These are phyloP conservation scores for Montipora capitata DNA, from an alignment of 92 coral and sea anemone species.

Conservation along the genomic window DNA sequence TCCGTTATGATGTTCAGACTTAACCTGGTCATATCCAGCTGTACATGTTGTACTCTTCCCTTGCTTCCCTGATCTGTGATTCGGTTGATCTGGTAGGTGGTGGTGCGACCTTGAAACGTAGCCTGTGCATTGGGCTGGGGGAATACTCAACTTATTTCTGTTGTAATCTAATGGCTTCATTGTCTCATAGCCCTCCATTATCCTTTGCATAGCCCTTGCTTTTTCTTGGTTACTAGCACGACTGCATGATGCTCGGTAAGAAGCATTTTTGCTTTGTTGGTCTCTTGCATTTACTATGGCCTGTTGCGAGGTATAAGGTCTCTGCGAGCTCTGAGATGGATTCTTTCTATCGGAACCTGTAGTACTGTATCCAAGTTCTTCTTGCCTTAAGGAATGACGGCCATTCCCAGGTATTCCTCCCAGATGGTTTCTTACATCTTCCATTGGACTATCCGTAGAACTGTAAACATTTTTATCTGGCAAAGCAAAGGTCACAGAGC, in stretches of 20 bases:
- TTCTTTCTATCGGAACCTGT: constrained; percentile 13
- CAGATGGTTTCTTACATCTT: constrained; percentile 9
- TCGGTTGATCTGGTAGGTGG: background rate
- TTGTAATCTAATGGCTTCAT: constrained; percentile 22
- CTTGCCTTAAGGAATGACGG: background rate
- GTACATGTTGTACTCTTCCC: constrained; percentile 29
- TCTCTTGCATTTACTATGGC: background rate
- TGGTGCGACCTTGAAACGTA: constrained; percentile 16
- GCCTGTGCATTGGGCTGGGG: constrained; percentile 20
- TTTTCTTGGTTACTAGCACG: constrained; percentile 16
- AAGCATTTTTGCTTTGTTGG: constrained; percentile 12
- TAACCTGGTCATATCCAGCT: background rate
- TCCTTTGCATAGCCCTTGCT: constrained; percentile 29
- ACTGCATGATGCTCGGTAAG: constrained; percentile 8
- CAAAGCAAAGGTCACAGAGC: constrained; percentile 41
- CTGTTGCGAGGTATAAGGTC: constrained; percentile 1
- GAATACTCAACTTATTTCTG: background rate
- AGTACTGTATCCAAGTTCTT: constrained; percentile 7
- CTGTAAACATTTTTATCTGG: constrained; percentile 11
- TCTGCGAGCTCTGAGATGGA: constrained; percentile 14
- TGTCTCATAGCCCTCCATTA: constrained; percentile 21
- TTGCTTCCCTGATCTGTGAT: background rate
- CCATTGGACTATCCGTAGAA: background rate
- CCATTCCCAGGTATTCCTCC: constrained; percentile 1
- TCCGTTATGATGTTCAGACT: background rate